These are phyloP conservation scores for Bombyx mori DNA, from an alignment of 1,140 invertebrate genomes.

Conservation along the genomic window DNA sequence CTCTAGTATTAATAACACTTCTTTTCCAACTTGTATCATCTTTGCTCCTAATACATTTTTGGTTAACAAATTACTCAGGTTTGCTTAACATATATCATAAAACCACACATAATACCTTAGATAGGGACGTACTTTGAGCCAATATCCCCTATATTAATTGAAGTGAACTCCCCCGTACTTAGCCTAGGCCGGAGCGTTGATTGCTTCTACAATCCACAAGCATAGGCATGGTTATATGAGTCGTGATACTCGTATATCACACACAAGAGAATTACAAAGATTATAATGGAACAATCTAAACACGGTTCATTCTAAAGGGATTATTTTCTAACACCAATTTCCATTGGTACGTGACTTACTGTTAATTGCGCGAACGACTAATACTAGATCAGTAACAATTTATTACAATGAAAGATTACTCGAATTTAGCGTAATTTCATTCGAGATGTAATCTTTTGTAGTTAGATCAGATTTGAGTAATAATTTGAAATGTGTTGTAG, in stretches of 20 bases:
- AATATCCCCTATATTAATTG: constrained; percentile 18
- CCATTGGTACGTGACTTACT: background rate
- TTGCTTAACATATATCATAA: no score
- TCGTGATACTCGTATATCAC: background rate
- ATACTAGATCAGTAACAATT: no score
- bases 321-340: background rate
- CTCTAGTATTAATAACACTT: background rate
- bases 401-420: no score
- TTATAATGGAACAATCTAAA: background rate
- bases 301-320: background rate
- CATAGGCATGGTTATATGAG: background rate
- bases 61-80: no score
- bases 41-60: no score
- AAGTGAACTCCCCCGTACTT: constrained; percentile 16
- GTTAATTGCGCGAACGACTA: background rate
- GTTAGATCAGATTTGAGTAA: no score
- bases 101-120: no score
- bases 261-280: background rate
- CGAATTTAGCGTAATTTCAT: no score
- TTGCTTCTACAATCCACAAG: constrained; percentile 9
- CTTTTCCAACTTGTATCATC: no score
- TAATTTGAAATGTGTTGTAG: no score
- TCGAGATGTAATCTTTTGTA: no score
- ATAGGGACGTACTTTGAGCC: constrained; percentile 6
- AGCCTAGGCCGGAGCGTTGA: constrained; percentile 11